Percentiles rank a stretch among this genome's conserved stretches.
Evolutionary conservation across 2,888 invertebrate species (phyloP).

Genomic region (Andrena bucephala): DNA sequence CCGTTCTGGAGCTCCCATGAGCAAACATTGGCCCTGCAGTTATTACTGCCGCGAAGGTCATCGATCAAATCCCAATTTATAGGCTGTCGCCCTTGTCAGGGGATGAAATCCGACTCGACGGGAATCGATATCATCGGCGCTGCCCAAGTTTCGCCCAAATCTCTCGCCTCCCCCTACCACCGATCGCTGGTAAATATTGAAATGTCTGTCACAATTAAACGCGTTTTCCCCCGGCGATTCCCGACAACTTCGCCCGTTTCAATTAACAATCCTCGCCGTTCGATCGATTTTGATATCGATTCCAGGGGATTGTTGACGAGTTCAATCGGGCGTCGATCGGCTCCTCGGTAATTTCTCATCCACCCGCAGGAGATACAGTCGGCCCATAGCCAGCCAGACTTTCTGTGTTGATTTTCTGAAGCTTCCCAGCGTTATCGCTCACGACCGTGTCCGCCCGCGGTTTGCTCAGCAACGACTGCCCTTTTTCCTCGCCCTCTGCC

Average conservation of each 20-base stretch:
- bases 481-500: no score
- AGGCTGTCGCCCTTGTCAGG: conserved; percentile 55
- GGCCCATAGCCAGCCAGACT: conserved; percentile 5
- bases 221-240: conserved; percentile 1
- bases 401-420: neutral
- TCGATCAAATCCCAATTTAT: conserved; percentile 67
- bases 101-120: conserved; percentile 45
- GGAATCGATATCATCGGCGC: conserved; percentile 41
- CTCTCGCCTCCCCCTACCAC: neutral
- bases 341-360: neutral
- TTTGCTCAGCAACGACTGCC: neutral
- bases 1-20: conserved; percentile 40
- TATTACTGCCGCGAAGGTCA: conserved; percentile 62
- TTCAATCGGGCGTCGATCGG: conserved; percentile 2
- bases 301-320: neutral
- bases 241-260: conserved; percentile 9
- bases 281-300: conserved; percentile 20
- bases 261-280: conserved; percentile 12
- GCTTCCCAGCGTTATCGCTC: neutral
- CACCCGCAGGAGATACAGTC: conserved; percentile 22
- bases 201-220: conserved; percentile 49
- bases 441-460: no score
- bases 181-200: conserved; percentile 53
- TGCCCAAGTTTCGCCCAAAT: conserved; percentile 41
- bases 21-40: conserved; percentile 57